phyloP scores from a whole-genome alignment of 2,113 vertebrate species.

The Circaetus cinerascens region DNA sequence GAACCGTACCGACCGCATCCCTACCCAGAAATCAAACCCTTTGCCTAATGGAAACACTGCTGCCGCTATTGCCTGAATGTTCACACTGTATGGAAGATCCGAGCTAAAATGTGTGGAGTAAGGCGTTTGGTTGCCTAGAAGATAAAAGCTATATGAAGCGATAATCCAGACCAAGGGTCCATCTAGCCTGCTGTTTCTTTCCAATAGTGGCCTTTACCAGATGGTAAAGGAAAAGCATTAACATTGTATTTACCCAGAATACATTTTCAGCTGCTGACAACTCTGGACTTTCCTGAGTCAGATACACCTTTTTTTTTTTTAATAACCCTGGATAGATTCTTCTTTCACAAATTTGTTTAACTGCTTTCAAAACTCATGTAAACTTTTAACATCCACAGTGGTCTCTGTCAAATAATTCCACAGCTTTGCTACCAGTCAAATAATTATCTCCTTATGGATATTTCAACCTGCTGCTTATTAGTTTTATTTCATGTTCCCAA shows the following conservation, averaged over 20 bases:
- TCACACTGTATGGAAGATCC: accelerated
- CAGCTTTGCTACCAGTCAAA: neutral
- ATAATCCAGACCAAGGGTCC: neutral
- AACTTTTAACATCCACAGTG: neutral
- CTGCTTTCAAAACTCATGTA: neutral
- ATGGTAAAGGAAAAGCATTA: neutral
- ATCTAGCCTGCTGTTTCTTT: neutral
- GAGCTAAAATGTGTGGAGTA: neutral
- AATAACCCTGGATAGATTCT: neutral
- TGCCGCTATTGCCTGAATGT: neutral
- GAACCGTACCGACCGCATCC: neutral
- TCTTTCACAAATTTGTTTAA: neutral
- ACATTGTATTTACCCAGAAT: neutral
- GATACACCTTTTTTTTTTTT: neutral
- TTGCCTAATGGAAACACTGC: neutral
- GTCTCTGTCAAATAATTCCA: neutral
- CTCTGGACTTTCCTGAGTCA: neutral
- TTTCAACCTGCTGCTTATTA: neutral
- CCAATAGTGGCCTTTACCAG: neutral
- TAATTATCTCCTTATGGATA: neutral
- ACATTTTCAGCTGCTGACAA: neutral
- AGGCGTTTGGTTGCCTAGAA: accelerated
- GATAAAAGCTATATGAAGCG: neutral
- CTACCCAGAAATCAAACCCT: neutral
- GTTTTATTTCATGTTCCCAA: neutral